Evolutionary conservation across 1,140 invertebrate genomes (phyloP), one percentile per base, ranked within the genome.

Genomic region (Bombus turneri): DNA sequence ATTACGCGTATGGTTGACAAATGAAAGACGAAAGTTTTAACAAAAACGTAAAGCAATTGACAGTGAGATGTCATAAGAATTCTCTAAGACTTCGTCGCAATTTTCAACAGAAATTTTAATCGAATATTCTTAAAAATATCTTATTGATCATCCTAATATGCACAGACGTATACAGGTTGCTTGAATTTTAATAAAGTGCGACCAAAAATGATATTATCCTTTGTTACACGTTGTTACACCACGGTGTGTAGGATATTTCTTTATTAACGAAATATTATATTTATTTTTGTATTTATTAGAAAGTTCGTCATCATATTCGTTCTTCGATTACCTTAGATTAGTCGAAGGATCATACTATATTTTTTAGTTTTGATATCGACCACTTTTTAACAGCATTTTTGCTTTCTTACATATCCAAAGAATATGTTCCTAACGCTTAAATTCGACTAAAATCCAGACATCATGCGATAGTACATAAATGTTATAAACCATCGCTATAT

Each of bases 361-460:
- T 37, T 9, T 77, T 34, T 39, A 18, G 13, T 39, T 31, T 69
- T 41, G 34, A 53, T 69, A 25, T 53, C 43, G 25, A 22, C n/a
- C 4, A 31, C n/a, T 59, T 43, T 69, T 3, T 18, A 57, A 15
- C 13, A 18, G 62, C 28, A 78, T 69, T 69, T 57, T 39, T 41
- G n/a, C 39, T 53, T 82, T 47, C 39, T 41, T 31, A 69, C 37
- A 34, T 43, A 57, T 43, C 41, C 66, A 57, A 34, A 83, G 43
- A 68, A 39, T 18, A 71, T 72, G 75, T 79, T 84, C 75, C 75
- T 84, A 66, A 69, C 4, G 15, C 41, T 75, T 53, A 47, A 37
- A 53, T 53, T 41, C 53, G 18, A n/a, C 34, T 31, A 41, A 62
- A 77, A 59, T 53, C 22, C 75, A 79, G 66, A 34, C 66, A 78